phyloP scores from a whole-genome alignment of 2,113 vertebrate genomes.

The Strix uralensis region DNA sequence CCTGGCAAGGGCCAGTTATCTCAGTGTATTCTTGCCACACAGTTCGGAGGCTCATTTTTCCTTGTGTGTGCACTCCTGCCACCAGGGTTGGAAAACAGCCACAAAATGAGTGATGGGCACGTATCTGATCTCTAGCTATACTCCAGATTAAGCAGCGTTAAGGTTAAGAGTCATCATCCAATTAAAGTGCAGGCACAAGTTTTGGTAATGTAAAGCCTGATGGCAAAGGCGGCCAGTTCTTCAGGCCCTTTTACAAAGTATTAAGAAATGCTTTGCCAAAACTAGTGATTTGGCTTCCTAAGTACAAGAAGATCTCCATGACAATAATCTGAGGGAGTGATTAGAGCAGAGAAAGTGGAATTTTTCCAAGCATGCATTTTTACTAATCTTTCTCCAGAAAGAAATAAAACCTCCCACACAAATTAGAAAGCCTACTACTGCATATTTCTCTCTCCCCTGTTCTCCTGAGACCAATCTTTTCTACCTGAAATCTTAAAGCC shows the following conservation, averaged over 20 bases:
- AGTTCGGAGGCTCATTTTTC: not conserved
- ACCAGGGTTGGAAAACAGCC: not conserved
- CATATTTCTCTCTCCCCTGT: not conserved
- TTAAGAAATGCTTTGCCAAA: not conserved
- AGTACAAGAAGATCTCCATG: conserved; percentile 17
- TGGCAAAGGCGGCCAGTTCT: not conserved
- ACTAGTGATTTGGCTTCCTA: not conserved
- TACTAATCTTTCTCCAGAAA: conserved; percentile 25
- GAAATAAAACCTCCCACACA: conserved; percentile 21
- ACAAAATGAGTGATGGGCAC: not conserved
- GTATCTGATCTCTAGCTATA: not conserved
- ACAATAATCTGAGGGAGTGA: conserved; percentile 55
- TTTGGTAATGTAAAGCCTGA: not conserved
- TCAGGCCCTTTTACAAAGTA: not conserved
- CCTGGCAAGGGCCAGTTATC: not conserved
- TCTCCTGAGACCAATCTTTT: not conserved
- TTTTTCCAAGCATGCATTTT: conserved; percentile 30
- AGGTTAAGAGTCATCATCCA: not conserved
- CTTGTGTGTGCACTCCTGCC: not conserved
- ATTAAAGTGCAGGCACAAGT: not conserved
- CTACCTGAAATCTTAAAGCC: not conserved
- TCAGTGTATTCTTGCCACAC: not conserved
- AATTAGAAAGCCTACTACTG: not conserved
- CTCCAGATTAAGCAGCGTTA: not conserved
- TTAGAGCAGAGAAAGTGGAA: conserved; percentile 21